These are phyloP conservation scores for Paradoxurus hermaphroditus DNA, from an alignment of 2,113 vertebrate genomes.

Conservation along the genomic window DNA sequence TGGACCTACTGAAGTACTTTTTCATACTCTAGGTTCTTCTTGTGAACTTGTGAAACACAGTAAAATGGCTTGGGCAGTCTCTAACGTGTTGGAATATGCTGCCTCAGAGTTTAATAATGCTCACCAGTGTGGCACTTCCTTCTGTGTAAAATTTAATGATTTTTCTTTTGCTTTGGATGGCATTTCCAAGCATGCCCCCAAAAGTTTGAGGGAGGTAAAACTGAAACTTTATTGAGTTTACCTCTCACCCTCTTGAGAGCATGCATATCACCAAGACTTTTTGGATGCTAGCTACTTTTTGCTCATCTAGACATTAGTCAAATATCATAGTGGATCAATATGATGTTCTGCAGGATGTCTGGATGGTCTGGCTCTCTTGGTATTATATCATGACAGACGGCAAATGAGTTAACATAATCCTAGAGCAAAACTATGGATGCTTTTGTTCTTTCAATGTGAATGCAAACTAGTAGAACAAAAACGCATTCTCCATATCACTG, in stretches of 20 bases:
- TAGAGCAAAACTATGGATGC: neutral
- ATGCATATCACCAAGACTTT: neutral
- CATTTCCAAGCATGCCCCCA: neutral
- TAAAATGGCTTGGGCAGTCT: neutral
- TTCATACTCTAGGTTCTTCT: neutral
- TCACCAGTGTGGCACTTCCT: neutral
- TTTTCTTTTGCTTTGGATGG: neutral
- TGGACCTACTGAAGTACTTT: neutral
- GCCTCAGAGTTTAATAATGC: neutral
- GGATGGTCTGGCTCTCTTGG: neutral
- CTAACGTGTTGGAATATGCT: neutral
- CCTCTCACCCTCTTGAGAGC: neutral
- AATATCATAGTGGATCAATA: neutral
- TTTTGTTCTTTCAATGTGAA: neutral
- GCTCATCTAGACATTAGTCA: neutral
- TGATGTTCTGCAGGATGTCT: neutral
- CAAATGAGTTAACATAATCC: constrained; percentile 19
- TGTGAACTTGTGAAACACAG: neutral
- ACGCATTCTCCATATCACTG: neutral
- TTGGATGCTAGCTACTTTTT: neutral
- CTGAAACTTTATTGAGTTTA: neutral
- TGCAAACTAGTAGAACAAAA: neutral
- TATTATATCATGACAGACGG: neutral
- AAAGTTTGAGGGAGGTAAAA: neutral
- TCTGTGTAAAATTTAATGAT: neutral